Evolutionary conservation across 2,797 vertebrate species (phyloP), one percentile per base, ranked within the genome.

Genomic region (Sebastes nivosus): DNA sequence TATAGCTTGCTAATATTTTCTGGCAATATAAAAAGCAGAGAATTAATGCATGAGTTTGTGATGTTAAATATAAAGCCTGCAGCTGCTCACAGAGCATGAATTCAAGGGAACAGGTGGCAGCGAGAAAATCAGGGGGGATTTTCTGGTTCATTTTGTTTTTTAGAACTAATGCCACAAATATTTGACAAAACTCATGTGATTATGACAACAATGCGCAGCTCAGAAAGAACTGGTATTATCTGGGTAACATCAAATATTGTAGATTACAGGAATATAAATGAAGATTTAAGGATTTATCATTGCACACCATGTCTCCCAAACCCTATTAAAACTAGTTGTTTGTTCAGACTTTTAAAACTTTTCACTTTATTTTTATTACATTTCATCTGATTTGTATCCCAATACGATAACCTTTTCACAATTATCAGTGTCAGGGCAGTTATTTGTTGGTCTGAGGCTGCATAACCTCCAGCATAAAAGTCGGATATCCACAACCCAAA

Each of bases 211-310:
- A 70, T 52, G n/a, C 13, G 46, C 27, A 29, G 34, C 59, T 76
- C 52, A 27, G 64, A 29, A 75, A 27, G 1, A 30, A 58, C 34
- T 50, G 29, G 4, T 42, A 61, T 70, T 74, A 64, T 81, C 42
- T 77, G 55, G 67, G 12, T 27, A 46, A 57, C 46, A 63, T 65
- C 16, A 67, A 29, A 64, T 68, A 78, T 66, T 14, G 32, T 12
- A 82, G 60, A 84, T 82, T 79, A 75, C 18, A 72, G 22, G 57
- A 66, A 77, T 67, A 70, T 63, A 58, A 82, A 75, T 60, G 3
- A 81, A 57, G 29, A 25, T 75, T 77, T 36, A 63, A 22, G 5
- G 80, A 79, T 75, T 77, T 46, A 71, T 74, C 14, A 25, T 1
- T 9, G 50, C 3, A 50, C 13, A 80, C 25, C 20, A 30, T 14